Conservation (phyloP, 2,113 vertebrate species). For the Urocynchramus pylzowi region DNA sequence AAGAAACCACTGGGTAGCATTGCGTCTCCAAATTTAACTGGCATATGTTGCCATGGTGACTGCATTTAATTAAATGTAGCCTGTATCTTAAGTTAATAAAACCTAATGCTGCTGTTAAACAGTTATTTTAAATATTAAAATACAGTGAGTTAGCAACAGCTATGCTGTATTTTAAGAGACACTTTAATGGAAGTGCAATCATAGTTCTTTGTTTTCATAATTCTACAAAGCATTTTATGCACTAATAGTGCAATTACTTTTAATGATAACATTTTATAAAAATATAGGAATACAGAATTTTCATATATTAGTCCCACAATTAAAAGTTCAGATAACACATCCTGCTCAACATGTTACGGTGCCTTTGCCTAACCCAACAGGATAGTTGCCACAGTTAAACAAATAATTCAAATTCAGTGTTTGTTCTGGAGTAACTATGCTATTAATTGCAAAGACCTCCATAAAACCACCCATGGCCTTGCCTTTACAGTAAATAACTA, state of each 20-base stretch:
- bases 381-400: conserved; percentile 79
- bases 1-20: conserved; percentile 68
- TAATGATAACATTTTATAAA: conserved; percentile 76
- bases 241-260: conserved; percentile 80
- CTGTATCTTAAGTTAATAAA: conserved; percentile 79
- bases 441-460: conserved; percentile 80
- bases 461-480: conserved; percentile 84
- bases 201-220: conserved; percentile 77
- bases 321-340: conserved; percentile 67
- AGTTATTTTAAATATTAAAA: conserved; percentile 80
- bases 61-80: conserved; percentile 80
- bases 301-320: conserved; percentile 70
- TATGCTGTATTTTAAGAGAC: conserved; percentile 79
- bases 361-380: conserved; percentile 81
- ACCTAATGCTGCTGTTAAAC: conserved; percentile 82
- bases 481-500: conserved; percentile 78
- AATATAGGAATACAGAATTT: conserved; percentile 66
- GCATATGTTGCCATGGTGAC: conserved; percentile 75
- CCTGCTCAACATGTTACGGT: conserved; percentile 76
- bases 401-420: conserved; percentile 71
- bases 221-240: conserved; percentile 79
- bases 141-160: conserved; percentile 77
- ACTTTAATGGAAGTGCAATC: conserved; percentile 83
- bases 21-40: conserved; percentile 67
- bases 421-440: conserved; percentile 79